A percentile compares a stretch with the other conserved stretches of the same genome.
phyloP scores from a whole-genome alignment of 1,140 invertebrate species.

The Calephelis nemesis region DNA sequence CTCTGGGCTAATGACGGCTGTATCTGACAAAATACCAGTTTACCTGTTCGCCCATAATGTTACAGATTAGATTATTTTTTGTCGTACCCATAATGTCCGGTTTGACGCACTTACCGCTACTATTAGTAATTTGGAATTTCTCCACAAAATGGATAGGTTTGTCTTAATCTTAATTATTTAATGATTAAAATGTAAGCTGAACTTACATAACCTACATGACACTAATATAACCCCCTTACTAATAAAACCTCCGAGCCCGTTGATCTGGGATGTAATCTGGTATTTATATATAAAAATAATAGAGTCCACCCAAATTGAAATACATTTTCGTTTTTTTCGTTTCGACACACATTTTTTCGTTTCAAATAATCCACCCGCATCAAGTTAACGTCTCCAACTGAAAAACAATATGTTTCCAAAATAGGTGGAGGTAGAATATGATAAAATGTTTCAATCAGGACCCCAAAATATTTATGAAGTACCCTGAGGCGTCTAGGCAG shows the following conservation, averaged over 20 bases:
- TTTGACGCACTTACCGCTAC: too few relatives aligned
- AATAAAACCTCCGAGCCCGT: too few relatives aligned
- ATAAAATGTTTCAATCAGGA: conserved; percentile 77
- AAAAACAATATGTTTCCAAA: conserved; percentile 24
- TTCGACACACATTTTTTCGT: neutral
- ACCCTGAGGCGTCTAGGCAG: conserved; percentile 65
- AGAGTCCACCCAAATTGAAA: neutral
- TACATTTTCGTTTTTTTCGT: neutral
- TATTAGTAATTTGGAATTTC: too few relatives aligned
- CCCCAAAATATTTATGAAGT: conserved; percentile 75
- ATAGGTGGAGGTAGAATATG: conserved; percentile 56
- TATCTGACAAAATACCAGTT: neutral
- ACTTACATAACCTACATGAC: too few relatives aligned
- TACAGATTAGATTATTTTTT: neutral
- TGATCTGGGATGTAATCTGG: too few relatives aligned
- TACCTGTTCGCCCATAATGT: neutral
- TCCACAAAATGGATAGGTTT: too few relatives aligned
- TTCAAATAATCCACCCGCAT: neutral
- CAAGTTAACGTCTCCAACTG: conserved; percentile 20
- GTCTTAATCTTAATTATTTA: too few relatives aligned
- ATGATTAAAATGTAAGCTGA: too few relatives aligned
- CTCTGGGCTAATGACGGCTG: neutral
- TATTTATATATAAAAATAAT: neutral
- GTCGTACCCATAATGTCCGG: too few relatives aligned
- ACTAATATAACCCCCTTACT: too few relatives aligned